These are phyloP conservation scores for Pseudomyrmex pallidus DNA, from an alignment of 1,140 invertebrate genomes.

Conservation along the genomic window DNA sequence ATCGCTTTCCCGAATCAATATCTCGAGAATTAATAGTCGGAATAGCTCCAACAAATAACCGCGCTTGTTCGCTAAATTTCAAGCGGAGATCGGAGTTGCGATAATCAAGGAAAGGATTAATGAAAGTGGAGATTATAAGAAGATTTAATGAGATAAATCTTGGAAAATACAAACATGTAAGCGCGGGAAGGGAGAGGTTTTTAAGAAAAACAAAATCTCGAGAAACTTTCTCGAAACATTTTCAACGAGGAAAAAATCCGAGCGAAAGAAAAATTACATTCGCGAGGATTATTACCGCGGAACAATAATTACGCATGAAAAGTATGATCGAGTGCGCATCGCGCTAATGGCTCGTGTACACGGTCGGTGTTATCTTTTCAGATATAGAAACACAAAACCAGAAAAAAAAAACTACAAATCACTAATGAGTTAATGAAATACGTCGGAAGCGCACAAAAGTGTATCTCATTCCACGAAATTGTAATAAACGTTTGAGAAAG, in stretches of 20 bases:
- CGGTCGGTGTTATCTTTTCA: no score
- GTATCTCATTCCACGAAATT: background rate
- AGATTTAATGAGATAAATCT: background rate
- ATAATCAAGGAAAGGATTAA: background rate
- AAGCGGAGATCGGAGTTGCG: background rate
- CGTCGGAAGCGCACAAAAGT: background rate
- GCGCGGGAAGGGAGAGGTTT: background rate
- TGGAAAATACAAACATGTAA: background rate
- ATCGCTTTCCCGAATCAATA: background rate
- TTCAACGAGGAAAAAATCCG: background rate
- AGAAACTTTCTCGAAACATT: background rate
- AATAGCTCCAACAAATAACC: conserved; percentile 1
- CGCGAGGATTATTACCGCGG: no score
- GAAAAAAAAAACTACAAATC: no score
- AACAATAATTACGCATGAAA: background rate
- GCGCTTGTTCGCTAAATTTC: background rate
- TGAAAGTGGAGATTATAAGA: no score
- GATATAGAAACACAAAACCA: no score
- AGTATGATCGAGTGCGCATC: background rate
- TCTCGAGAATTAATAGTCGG: background rate
- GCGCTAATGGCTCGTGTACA: background rate
- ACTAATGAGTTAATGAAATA: background rate
- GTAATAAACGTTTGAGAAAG: background rate
- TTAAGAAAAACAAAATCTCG: no score
- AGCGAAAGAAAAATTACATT: background rate